These are phyloP conservation scores for Acipenser transmontanus DNA, from an alignment of 2,797 vertebrate species.

Conservation along the genomic window DNA sequence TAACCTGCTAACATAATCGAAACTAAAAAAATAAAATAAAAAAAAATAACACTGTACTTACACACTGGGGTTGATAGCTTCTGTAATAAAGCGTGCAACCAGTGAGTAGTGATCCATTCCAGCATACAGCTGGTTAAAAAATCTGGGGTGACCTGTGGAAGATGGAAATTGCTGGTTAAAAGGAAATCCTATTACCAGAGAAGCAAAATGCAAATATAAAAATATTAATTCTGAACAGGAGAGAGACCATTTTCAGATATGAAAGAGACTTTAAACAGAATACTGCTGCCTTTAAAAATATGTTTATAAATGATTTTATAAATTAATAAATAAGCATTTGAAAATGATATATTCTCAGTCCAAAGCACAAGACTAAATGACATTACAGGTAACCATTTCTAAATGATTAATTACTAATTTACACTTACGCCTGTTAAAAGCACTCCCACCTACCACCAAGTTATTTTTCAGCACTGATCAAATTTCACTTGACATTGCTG, in stretches of 20 bases:
- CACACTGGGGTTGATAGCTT: conserved; percentile 75
- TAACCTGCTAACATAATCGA: no score
- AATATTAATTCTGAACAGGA: not conserved
- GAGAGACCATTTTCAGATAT: no score
- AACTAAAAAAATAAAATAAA: no score
- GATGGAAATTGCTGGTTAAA: not conserved
- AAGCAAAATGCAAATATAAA: conserved; percentile 17
- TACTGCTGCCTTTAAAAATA: not conserved
- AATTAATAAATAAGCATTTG: not conserved
- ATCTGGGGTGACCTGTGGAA: conserved; percentile 67
- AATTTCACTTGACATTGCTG: no score
- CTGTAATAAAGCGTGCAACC: conserved; percentile 71
- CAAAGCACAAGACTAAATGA: not conserved
- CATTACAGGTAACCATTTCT: conserved; percentile 4
- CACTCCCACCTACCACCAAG: no score
- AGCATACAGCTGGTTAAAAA: conserved; percentile 79
- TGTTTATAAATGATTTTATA: not conserved
- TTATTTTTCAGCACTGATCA: no score
- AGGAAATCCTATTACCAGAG: conserved; percentile 23
- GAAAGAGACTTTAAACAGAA: not conserved
- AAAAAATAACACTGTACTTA: conserved; percentile 44
- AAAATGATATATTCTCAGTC: not conserved
- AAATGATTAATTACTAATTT: no score
- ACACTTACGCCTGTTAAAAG: no score
- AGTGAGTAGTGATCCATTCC: conserved; percentile 75